Conservation (phyloP, 1,140 invertebrate genomes). For the Neodiprion virginianus region DNA sequence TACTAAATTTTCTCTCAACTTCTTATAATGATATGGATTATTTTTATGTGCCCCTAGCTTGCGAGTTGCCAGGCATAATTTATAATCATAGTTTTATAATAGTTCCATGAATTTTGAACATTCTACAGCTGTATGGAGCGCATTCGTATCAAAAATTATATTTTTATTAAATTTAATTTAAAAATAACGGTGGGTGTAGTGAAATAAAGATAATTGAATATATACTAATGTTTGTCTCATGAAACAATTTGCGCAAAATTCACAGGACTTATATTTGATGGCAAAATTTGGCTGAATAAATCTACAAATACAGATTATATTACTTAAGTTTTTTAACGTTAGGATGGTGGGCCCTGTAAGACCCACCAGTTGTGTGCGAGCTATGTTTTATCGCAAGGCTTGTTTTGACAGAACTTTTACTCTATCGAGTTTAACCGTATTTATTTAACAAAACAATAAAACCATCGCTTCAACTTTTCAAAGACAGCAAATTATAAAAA, state of each 20-base stretch:
- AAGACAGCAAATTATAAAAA: slow-evolving; percentile 57
- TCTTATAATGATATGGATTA: slow-evolving; percentile 48
- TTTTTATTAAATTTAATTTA: too few relatives aligned
- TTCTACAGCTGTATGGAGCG: background rate
- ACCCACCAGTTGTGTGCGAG: slow-evolving; percentile 15
- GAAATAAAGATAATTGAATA: too few relatives aligned
- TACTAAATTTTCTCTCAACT: slow-evolving; percentile 10
- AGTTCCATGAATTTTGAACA: slow-evolving; percentile 21
- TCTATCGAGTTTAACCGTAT: background rate
- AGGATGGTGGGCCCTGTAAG: slow-evolving; percentile 34
- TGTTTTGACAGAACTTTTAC: slow-evolving; percentile 17
- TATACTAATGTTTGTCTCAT: background rate
- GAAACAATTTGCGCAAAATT: slow-evolving; percentile 22
- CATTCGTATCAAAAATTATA: too few relatives aligned
- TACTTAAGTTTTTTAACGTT: slow-evolving; percentile 35
- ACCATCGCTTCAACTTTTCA: slow-evolving; percentile 44
- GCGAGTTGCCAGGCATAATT: slow-evolving; percentile 29
- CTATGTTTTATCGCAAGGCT: slow-evolving; percentile 10
- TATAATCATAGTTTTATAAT: slow-evolving; percentile 18
- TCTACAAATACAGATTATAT: slow-evolving; percentile 37
- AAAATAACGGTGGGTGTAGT: too few relatives aligned
- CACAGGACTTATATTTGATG: slow-evolving; percentile 16
- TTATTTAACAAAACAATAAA: slow-evolving; percentile 29
- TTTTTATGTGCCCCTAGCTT: slow-evolving; percentile 36
- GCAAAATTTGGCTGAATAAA: slow-evolving; percentile 31